Conservation (phyloP, 2,113 vertebrate species). For the Pangasianodon gigas region DNA sequence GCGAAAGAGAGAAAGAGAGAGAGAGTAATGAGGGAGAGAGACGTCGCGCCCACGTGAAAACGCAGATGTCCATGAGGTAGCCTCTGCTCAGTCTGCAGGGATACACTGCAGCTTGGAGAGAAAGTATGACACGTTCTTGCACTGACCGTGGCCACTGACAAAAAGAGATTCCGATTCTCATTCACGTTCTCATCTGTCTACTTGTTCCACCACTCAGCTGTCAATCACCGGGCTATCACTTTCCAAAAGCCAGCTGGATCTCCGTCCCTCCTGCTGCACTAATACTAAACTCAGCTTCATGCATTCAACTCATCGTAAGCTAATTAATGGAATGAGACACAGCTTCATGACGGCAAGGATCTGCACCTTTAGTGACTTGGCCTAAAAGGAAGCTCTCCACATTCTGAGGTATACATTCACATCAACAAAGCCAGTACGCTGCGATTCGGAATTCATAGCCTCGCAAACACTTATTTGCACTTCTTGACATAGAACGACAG, state of each 20-base stretch:
- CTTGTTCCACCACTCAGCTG: slow-evolving; percentile 52
- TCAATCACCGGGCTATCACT: slow-evolving; percentile 39
- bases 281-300: not conserved
- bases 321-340: slow-evolving; percentile 41
- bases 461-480: slow-evolving; percentile 21
- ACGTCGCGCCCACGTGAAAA: slow-evolving; percentile 58
- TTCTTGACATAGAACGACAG: not conserved
- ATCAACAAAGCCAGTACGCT: slow-evolving; percentile 71
- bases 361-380: not conserved
- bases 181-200: slow-evolving; percentile 43
- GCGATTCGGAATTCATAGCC: slow-evolving; percentile 61
- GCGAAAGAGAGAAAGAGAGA: slow-evolving; percentile 56
- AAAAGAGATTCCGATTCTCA: slow-evolving; percentile 61
- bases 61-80: slow-evolving; percentile 65
- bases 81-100: slow-evolving; percentile 69
- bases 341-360: not conserved
- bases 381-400: not conserved
- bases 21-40: slow-evolving; percentile 46
- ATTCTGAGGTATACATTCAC: slow-evolving; percentile 62
- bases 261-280: slow-evolving; percentile 12
- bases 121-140: slow-evolving; percentile 41
- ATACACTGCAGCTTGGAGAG: slow-evolving; percentile 66
- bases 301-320: not conserved
- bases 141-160: slow-evolving; percentile 57
- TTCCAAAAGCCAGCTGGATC: slow-evolving; percentile 6